phyloP scores from a whole-genome alignment of 92 coral and sea anemone species.

The Zoanthus gigantus region DNA sequence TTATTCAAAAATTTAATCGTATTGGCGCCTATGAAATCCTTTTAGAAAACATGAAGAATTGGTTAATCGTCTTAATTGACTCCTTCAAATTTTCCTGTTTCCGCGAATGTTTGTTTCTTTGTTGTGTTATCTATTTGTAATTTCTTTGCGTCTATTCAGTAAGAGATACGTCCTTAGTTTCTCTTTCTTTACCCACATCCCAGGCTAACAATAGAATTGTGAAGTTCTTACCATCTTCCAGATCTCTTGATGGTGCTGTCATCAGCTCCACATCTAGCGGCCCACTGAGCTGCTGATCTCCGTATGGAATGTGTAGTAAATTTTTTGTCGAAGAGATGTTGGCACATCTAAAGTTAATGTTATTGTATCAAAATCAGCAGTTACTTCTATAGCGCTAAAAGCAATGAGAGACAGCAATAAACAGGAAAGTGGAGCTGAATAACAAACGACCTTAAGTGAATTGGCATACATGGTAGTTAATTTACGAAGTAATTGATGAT shows the following conservation, averaged over 20 bases:
- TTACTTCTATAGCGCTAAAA: conserved; percentile 1
- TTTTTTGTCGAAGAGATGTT: conserved; percentile 3
- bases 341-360: conserved; percentile 14
- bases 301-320: conserved; percentile 24
- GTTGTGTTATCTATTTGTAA: no score
- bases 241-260: conserved; percentile 33
- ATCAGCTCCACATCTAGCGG: conserved; percentile 26
- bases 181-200: no score
- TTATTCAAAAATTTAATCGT: no score
- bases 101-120: no score
- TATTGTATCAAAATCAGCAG: neutral
- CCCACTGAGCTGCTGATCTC: conserved; percentile 33
- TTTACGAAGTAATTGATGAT: neutral
- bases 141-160: no score
- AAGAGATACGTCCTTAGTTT: no score
- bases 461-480: neutral
- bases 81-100: no score
- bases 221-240: conserved; percentile 24
- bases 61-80: no score
- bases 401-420: conserved; percentile 1
- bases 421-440: neutral
- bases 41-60: no score
- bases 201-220: neutral
- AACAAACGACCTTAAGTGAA: neutral
- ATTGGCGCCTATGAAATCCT: no score